phyloP scores from a whole-genome alignment of 2,888 invertebrate species.

The Spilosoma lubricipeda region DNA sequence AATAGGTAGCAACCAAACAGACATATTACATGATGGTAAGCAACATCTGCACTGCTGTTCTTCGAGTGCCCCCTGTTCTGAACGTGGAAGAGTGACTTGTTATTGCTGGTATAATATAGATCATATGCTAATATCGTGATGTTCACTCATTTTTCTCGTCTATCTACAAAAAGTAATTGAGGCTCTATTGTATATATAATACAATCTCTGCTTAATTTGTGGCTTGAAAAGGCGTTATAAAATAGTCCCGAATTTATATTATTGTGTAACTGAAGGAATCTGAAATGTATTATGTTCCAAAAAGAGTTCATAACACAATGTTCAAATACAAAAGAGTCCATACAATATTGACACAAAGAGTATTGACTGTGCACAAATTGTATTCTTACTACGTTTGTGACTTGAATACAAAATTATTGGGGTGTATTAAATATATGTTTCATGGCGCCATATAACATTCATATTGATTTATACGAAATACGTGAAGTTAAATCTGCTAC shows the following conservation, averaged over 20 bases:
- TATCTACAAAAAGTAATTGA: too few species aligned
- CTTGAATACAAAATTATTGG: slow-evolving; percentile 24
- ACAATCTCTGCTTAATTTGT: too few species aligned
- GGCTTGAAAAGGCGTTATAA: background rate
- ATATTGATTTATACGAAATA: slow-evolving; percentile 1
- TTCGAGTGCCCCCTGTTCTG: too few species aligned
- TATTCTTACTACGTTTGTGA: slow-evolving; percentile 30
- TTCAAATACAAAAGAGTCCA: slow-evolving; percentile 5
- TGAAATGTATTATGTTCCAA: background rate
- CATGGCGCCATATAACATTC: slow-evolving; percentile 2
- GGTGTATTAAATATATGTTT: slow-evolving; percentile 13
- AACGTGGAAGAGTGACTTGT: too few species aligned
- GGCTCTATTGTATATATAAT: too few species aligned
- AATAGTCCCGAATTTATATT: background rate
- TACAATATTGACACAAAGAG: slow-evolving; percentile 20
- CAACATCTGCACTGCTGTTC: too few species aligned
- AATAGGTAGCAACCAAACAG: too few species aligned
- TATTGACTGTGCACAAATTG: slow-evolving; percentile 23
- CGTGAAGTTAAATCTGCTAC: background rate
- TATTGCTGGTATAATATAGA: too few species aligned
- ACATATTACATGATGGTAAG: too few species aligned
- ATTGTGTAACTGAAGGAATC: background rate
- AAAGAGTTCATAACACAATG: slow-evolving; percentile 4
- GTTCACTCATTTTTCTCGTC: too few species aligned
- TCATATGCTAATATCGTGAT: too few species aligned